A percentile compares a stretch with the other conserved stretches of the same genome.
These are phyloP conservation scores for Lampris incognitus DNA, from an alignment of 2,113 vertebrate genomes.

Conservation along the genomic window DNA sequence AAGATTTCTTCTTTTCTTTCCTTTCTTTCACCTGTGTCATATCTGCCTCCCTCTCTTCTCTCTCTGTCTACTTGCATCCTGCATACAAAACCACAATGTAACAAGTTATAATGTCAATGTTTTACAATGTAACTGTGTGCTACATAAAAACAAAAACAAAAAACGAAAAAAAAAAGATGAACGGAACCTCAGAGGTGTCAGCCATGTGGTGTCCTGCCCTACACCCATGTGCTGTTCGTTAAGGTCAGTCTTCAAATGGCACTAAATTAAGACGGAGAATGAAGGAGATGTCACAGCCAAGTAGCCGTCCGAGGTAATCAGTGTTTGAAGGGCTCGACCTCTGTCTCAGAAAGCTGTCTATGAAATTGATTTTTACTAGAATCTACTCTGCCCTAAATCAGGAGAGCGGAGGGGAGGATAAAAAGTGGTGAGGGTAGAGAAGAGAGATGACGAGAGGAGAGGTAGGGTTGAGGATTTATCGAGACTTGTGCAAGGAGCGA, in stretches of 20 bases:
- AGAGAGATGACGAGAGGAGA: conserved; percentile 23
- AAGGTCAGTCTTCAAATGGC: neutral
- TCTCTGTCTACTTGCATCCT: conserved; percentile 30
- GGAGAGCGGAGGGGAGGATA: neutral
- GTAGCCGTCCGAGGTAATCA: neutral
- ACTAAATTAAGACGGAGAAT: conserved; percentile 27
- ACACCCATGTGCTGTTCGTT: conserved; percentile 35
- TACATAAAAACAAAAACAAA: conserved; percentile 20
- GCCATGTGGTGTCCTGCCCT: conserved; percentile 10
- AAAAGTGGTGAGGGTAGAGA: conserved; percentile 17
- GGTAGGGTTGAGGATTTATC: neutral
- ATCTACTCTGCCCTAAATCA: conserved; percentile 30
- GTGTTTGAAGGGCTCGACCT: conserved; percentile 7
- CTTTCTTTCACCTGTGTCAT: neutral
- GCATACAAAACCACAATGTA: neutral
- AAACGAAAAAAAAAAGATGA: conserved; percentile 10
- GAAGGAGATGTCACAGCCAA: conserved; percentile 5
- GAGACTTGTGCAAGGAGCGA: neutral
- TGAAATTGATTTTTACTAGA: conserved; percentile 31
- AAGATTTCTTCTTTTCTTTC: no score
- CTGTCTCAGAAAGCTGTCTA: conserved; percentile 10
- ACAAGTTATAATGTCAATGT: neutral
- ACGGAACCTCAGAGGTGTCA: conserved; percentile 29
- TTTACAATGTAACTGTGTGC: conserved; percentile 26
- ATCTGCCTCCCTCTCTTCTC: neutral